Evolutionary conservation across 2,113 vertebrate species (phyloP), one percentile per base, ranked within the genome.

Genomic region (Saguinus midas): DNA sequence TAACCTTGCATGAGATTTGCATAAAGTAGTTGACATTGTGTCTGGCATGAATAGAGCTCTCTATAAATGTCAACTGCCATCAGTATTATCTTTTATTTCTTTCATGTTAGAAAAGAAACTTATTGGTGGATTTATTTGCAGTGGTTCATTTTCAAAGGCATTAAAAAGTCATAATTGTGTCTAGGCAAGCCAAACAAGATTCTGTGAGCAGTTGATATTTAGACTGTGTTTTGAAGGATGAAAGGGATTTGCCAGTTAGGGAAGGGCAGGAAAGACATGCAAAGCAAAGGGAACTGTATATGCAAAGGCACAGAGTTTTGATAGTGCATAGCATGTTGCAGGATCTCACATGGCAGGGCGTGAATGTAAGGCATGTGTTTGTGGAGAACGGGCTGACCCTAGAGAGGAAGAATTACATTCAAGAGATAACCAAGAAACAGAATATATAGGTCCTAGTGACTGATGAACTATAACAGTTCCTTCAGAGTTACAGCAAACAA

Each of bases 141-240:
- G 45, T 61, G 52, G 32, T 10, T 97, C 48, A 86, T 86, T 94
- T 92, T 80, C 83, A 87, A 96, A 75, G 40, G 11, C 40, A 81
- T 91, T 72, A 40, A 91, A 57, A 89, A 48, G 58, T 37, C 20
- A 43, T n/a, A 64, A 32, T 95, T 88, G 86, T 89, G 40, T 37
- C 32, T 57, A 64, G 7, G 40, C 21, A 95, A 96, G 35, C 52
- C 85, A 80, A 88, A 78, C 35, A 90, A 43, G 57, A 78, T 93
- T 94, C 52, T 29, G 57, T 5, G 5, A 52, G 5, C 37, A 43
- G 45, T 48, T 88, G 37, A 23, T 73, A 73, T 18, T 80, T 81
- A 76, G 73, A 43, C 40, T 61, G 16, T 85, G 8, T 72, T 95
- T 83, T 87, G 25, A 85, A 88, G 57, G 43, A 21, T 66, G 23